Conservation (phyloP, 2,113 vertebrate species). For the Eupsittula cactorum region DNA sequence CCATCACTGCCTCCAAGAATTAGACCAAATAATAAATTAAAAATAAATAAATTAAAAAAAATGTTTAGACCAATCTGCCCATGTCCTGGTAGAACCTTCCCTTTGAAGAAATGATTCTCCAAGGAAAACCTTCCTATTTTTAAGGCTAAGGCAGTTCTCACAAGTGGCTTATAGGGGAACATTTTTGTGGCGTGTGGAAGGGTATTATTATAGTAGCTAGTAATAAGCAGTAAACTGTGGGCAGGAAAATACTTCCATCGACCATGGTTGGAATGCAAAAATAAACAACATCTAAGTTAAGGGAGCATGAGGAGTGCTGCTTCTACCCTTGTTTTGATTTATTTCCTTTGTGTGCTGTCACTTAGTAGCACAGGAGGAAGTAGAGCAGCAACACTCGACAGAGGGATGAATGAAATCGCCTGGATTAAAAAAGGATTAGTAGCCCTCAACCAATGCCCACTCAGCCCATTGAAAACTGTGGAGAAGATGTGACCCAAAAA, state of each 20-base stretch:
- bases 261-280: background rate
- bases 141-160: background rate
- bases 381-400: accelerated
- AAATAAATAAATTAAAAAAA: background rate
- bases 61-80: background rate
- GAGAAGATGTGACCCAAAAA: background rate
- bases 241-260: constrained; percentile 7
- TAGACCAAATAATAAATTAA: background rate
- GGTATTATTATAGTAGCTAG: constrained; percentile 56
- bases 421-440: background rate
- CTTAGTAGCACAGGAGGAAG: background rate
- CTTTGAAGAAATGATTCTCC: background rate
- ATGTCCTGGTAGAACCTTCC: background rate
- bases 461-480: background rate
- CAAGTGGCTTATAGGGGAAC: constrained; percentile 17
- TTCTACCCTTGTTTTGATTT: background rate
- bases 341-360: background rate
- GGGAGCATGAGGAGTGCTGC: background rate
- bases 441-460: accelerated
- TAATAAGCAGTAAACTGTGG: constrained; percentile 32
- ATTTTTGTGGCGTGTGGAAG: constrained; percentile 48
- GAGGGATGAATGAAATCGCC: background rate
- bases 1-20: background rate
- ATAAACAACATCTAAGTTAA: background rate
- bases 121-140: constrained; percentile 14